Conservation (phyloP, 1,140 invertebrate species). For the Augochlora pura region DNA sequence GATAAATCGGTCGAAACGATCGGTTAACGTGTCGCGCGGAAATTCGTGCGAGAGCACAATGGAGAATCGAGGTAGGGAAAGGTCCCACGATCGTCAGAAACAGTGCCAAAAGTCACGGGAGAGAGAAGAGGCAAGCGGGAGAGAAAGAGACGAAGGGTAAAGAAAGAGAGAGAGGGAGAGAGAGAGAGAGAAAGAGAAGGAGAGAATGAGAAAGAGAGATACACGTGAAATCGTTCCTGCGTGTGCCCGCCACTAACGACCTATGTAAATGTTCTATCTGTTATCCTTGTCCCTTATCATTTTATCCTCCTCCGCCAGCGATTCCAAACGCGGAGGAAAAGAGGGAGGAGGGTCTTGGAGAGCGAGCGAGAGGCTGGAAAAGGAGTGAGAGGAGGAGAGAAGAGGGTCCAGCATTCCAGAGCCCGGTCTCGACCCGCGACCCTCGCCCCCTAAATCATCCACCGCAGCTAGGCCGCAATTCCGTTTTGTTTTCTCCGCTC, state of each 20-base stretch:
- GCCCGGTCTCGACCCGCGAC: constrained; percentile 78
- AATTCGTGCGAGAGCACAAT: background rate
- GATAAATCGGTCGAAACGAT: background rate
- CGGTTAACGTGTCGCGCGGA: background rate
- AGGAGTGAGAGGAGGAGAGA: constrained; percentile 36
- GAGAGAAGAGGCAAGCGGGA: background rate
- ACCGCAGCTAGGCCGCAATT: constrained; percentile 74
- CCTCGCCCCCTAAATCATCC: constrained; percentile 80
- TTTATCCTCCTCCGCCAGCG: constrained; percentile 62
- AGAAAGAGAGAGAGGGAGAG: no score
- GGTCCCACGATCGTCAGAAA: constrained; percentile 46
- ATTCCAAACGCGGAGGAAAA: constrained; percentile 42
- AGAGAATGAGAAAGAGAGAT: no score
- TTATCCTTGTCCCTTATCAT: constrained; percentile 79
- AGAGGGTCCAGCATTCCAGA: constrained; percentile 74
- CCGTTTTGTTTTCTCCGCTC: constrained; percentile 73
- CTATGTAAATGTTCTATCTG: constrained; percentile 77
- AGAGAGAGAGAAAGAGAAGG: no score
- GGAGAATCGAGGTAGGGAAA: constrained; percentile 23
- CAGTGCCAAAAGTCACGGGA: constrained; percentile 44
- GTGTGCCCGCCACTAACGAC: constrained; percentile 71
- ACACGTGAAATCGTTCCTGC: constrained; percentile 41
- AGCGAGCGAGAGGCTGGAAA: constrained; percentile 19
- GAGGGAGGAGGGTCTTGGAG: background rate
- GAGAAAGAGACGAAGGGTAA: no score